phyloP scores from a whole-genome alignment of 35 echinoderm and acorn worm species.

The Anneissia japonica region DNA sequence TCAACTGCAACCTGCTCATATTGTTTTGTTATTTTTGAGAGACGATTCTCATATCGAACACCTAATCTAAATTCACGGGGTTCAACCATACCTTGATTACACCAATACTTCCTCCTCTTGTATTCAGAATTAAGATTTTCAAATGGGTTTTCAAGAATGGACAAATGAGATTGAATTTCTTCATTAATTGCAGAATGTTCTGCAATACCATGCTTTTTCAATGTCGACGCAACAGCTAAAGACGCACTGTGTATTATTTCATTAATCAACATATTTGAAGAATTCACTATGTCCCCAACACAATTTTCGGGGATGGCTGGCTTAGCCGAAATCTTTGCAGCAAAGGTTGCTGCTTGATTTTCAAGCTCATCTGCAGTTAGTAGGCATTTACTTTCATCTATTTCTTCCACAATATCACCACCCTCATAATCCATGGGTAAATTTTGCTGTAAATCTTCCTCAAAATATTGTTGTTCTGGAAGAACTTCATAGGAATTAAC shows the following conservation, averaged over 20 bases:
- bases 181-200: slow-evolving; percentile 16
- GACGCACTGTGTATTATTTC: slow-evolving; percentile 40
- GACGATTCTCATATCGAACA: slow-evolving; percentile 29
- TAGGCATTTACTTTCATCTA: slow-evolving; percentile 12
- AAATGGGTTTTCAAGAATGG: slow-evolving; percentile 38
- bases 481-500: background rate
- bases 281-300: slow-evolving; percentile 21
- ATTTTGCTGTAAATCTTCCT: background rate
- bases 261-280: slow-evolving; percentile 12
- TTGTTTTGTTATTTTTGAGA: slow-evolving; percentile 23
- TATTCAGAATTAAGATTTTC: slow-evolving; percentile 29
- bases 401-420: background rate
- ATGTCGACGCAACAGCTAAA: slow-evolving; percentile 12
- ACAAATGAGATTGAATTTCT: slow-evolving; percentile 35
- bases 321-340: slow-evolving; percentile 20
- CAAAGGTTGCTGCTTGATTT: slow-evolving; percentile 12
- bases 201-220: slow-evolving; percentile 15
- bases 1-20: slow-evolving; percentile 32
- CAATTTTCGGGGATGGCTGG: slow-evolving; percentile 22
- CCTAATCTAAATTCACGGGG: slow-evolving; percentile 28
- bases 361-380: slow-evolving; percentile 12
- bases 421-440: slow-evolving; percentile 1
- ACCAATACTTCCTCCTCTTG: slow-evolving; percentile 19
- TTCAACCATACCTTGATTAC: slow-evolving; percentile 35
- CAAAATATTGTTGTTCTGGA: slow-evolving; percentile 7